phyloP scores from a whole-genome alignment of 1,140 invertebrate genomes.

The Stegodyphus mimosarum region DNA sequence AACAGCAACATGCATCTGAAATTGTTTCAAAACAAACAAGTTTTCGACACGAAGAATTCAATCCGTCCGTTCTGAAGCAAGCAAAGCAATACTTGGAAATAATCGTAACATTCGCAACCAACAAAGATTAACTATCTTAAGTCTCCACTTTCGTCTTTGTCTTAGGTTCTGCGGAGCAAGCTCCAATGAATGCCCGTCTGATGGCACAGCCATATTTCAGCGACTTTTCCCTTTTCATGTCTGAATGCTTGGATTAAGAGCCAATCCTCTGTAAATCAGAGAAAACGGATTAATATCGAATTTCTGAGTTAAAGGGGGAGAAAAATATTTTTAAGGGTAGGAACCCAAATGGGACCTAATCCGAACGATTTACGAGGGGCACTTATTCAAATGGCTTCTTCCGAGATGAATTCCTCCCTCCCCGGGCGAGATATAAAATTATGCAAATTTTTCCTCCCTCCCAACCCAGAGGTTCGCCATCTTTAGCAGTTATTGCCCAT shows the following conservation, averaged over 20 bases:
- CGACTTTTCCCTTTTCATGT: constrained; percentile 18
- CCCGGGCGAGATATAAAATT: constrained; percentile 37
- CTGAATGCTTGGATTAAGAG: constrained; percentile 50
- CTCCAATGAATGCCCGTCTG: not conserved
- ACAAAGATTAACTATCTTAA: not conserved
- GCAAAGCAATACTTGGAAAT: no score
- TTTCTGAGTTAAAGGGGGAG: constrained; percentile 11
- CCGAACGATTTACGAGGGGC: constrained; percentile 54
- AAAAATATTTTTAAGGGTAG: constrained; percentile 42
- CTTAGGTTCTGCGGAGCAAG: not conserved
- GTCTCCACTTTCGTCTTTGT: constrained; percentile 28
- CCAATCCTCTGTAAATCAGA: constrained; percentile 49
- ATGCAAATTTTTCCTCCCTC: constrained; percentile 47
- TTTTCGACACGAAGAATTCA: no score
- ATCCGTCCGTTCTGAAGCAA: no score
- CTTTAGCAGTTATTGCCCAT: constrained; percentile 54
- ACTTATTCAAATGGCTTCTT: constrained; percentile 54
- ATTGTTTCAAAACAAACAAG: no score
- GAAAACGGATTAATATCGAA: constrained; percentile 57
- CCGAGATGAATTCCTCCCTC: constrained; percentile 8
- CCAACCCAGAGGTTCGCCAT: not conserved
- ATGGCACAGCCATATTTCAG: constrained; percentile 27
- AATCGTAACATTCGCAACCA: no score
- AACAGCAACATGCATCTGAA: no score
- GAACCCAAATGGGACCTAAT: constrained; percentile 11